Base-by-base conservation (phyloP, 2,888 invertebrate species). In the Clostera curtula region DNA sequence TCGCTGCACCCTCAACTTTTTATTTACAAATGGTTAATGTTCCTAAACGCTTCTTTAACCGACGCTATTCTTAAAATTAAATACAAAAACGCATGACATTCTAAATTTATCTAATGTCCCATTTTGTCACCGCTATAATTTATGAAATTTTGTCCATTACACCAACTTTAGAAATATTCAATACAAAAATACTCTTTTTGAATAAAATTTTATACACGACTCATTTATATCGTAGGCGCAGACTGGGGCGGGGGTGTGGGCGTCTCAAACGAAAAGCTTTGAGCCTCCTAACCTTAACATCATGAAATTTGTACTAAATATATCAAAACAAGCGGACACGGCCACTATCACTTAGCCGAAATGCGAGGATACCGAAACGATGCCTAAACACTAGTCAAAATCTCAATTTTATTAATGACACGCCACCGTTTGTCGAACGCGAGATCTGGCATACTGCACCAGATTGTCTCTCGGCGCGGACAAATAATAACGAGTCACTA, bases 11-110 rank as follows among this genome's bases (percentile, higher is more conserved):
- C 41, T 64, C 64, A 69, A 67, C 71, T 74, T 77, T 48, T 76
- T 88, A 85, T 85, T 86, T 88, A 88, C 88, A 88, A 87, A 87
- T 87, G 87, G 87, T 87, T 86, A 87, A 86, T 88, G 88, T 73
- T 85, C 87, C 88, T 88, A 88, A 88, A 87, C 76, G 80, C 86
- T 87, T 86, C n/a, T 80, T 85, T 86, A 86, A 73, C 79, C 87
- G 77, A 85, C 73, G 66, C 85, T 85, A 85, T 80, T 77, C 85
- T 85, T 86, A 84, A 84, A 85, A 84, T 83, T 85, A 85, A 80
- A 85, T 85, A 85, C 82, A 83, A 84, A 85, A 85, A 84, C 76
- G 77, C 67, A 79, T 79, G 82, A 79, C 80, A 72, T 61, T 76
- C 80, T 83, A 84, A 79, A 75, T 73, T 82, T 76, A 82, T 61